Evolutionary conservation across 2,113 vertebrate genomes (phyloP).

Genomic region (Copsychus sechellarum): DNA sequence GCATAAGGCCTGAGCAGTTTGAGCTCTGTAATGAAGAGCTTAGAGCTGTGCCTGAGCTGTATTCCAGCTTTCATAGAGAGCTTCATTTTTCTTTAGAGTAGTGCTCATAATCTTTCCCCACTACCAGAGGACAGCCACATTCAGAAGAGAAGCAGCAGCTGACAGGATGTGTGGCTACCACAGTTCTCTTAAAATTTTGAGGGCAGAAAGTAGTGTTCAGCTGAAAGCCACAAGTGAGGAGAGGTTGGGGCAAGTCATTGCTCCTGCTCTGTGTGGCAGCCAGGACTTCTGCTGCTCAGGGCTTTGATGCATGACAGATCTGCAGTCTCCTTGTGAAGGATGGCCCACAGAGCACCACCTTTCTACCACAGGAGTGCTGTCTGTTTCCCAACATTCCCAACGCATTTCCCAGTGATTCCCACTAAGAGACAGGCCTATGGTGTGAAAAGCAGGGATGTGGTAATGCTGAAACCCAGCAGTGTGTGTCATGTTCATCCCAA

Average conservation of each 20-base stretch:
- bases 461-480: not conserved
- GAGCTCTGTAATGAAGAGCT: not conserved
- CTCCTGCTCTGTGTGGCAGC: not conserved
- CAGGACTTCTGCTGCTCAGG: not conserved
- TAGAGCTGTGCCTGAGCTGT: not conserved
- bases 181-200: not conserved
- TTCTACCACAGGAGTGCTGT: not conserved
- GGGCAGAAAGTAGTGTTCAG: not conserved
- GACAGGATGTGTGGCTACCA: slow-evolving; percentile 24
- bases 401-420: fast-evolving
- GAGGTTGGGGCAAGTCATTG: not conserved
- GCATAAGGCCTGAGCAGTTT: not conserved
- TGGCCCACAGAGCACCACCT: not conserved
- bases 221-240: not conserved
- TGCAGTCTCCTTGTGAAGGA: not conserved
- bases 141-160: not conserved
- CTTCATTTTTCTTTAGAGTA: not conserved
- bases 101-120: not conserved
- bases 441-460: not conserved
- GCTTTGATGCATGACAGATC: not conserved
- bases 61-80: not conserved
- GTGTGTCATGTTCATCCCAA: not conserved
- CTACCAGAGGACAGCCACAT: not conserved
- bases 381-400: not conserved
- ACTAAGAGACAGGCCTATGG: not conserved